Base-by-base conservation (phyloP, 1,140 invertebrate species). In the Anagrus nilaparvatae region DNA sequence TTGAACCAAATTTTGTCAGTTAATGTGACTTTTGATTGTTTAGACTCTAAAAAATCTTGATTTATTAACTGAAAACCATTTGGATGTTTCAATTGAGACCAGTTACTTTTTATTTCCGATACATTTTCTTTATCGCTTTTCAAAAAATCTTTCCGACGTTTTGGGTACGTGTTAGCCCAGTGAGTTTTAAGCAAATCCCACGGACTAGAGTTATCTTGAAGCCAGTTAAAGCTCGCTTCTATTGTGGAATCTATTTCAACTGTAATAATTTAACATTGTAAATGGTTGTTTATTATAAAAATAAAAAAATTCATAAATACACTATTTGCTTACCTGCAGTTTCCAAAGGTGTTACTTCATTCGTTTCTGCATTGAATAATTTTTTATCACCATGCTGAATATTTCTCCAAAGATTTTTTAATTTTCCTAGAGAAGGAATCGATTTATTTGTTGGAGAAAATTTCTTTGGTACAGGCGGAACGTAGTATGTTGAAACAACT, bases 381-480 rank as follows among this genome's bases (percentile, higher is more conserved):
- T 12, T 32, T 16, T 16, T 31, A 16, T n/a, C 18, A 8, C 20
- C n/a, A 16, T 40, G 9, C 31, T 19, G 18, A 9, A 13, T n/a
- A 17, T 37, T 44, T 44, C 35, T 35, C 27, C 21, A 45, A 14
- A 14, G 20, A 29, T 25, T 23, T 2, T 18, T 9, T 21, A 45
- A 30, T 34, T 45, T 45, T 21, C 43, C 37, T 18, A 14, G 20
- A 8, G 43, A 18, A 8, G 43, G 14, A 10, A 32, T 18, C n/a
- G 43, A 45, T 21, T 27, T 30, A 20, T 39, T 39, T 23, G 20
- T 40, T 14, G 13, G 21, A 10, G 43, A 40, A 25, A 28, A 8
- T 18, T 34, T 25, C 34, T 45, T 44, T 36, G 40, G 40, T 7
- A 45, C 18, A 8, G 43, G 29, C 23, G 36, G 12, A 25, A 45